Evolutionary conservation across 1,140 invertebrate species (phyloP).

Genomic region (Phortica variegata): DNA sequence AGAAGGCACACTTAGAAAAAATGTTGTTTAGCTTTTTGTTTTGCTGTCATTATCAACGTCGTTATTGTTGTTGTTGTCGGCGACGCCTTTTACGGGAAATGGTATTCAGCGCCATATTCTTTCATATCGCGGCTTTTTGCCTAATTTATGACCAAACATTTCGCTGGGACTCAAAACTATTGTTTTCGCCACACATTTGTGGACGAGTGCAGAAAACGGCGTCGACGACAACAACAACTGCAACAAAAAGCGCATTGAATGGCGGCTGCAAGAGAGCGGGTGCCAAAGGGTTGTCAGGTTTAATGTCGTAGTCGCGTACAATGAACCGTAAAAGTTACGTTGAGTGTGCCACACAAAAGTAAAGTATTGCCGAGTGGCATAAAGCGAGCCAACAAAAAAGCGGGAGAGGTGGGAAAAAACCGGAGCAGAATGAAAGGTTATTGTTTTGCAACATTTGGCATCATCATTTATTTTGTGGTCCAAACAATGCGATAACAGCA

Average conservation of each 20-base stretch:
- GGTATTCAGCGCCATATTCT: too few species aligned
- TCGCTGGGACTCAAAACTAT: slow-evolving; percentile 30
- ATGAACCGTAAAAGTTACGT: slow-evolving; percentile 38
- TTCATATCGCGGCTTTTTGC: too few species aligned
- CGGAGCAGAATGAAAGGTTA: slow-evolving; percentile 20
- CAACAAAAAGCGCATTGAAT: slow-evolving; percentile 6
- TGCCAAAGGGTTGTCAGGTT: slow-evolving; percentile 23
- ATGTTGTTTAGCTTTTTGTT: too few species aligned
- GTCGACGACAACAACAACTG: background rate
- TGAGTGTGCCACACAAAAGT: slow-evolving; percentile 22
- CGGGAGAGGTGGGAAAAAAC: too few species aligned
- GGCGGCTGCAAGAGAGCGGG: slow-evolving; percentile 26
- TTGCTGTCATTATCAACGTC: too few species aligned
- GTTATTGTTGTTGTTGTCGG: too few species aligned
- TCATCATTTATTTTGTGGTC: slow-evolving; percentile 28
- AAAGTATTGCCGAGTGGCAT: slow-evolving; percentile 23
- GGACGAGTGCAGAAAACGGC: slow-evolving; percentile 6
- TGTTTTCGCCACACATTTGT: slow-evolving; percentile 15
- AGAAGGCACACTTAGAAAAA: too few species aligned
- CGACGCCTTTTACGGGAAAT: too few species aligned
- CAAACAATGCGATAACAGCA: slow-evolving; percentile 22
- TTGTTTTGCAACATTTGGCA: slow-evolving; percentile 32
- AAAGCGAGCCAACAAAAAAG: too few species aligned
- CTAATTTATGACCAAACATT: slow-evolving; percentile 51
- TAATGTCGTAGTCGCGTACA: slow-evolving; percentile 43